Base-by-base conservation (phyloP, 2,888 invertebrate genomes). In the Linnaemya vulpina region DNA sequence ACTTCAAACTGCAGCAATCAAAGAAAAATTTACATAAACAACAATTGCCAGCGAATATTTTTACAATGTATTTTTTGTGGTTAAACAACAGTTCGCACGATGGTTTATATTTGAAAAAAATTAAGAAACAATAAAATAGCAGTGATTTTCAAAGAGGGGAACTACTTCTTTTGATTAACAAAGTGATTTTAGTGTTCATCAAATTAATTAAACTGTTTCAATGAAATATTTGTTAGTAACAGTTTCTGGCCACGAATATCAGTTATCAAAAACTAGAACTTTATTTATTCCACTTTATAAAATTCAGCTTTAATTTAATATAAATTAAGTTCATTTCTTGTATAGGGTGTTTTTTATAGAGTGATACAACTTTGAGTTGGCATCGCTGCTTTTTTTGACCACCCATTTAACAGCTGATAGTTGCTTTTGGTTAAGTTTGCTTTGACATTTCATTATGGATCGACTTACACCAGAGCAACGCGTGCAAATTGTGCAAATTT, bases 71-170 rank as follows among this genome's bases (percentile, higher is more conserved):
- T 71, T 46, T n/a, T 73, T 49, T 62, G 60, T n/a, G 73, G 60
- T 62, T 73, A 22, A n/a, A n/a, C n/a, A n/a, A 60, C 15, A 60
- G 60, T 46, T 73, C 73, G 20, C 73, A 73, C 73, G 60, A 35
- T 73, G 35, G 60, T 60, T 49, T 70, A 4, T 70, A 4, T 22
- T 22, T 22, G n/a, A 25, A 15, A 55, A 15, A 22, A 53, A 25
- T 4, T 15, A 30, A 51, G 55, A 20, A 71, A 58, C 20, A 2
- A 63, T 25, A 20, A 22, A 13, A 62, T 38, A 38, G 22, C 15
- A 22, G 22, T 17, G 17, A 20, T 2, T 13, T 51, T 51, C 51
- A 2, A 13, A 38, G n/a, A 13, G 51, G 67, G 68, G 38, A 53
- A 51, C 35, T 38, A 22, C 20, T 46, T 51, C 20, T 20, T 17